Evolutionary conservation across 2,888 invertebrate genomes (phyloP), one percentile per base, ranked within the genome.

Genomic region (Tineola bisselliella): DNA sequence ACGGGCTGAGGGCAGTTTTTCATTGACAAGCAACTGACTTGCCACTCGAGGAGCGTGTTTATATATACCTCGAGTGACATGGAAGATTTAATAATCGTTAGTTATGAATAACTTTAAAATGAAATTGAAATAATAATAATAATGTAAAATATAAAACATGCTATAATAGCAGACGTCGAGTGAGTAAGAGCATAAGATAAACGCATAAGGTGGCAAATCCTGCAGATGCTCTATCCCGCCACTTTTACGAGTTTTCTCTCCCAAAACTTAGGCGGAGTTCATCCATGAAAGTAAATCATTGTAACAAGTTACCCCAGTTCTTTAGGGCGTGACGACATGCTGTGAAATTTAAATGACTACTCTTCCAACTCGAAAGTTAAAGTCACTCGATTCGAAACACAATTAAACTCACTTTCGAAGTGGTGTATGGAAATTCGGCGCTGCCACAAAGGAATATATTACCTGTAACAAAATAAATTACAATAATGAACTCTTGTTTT

Each of bases 231-330:
- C 58, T 33, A 58, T 58, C 58, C 33, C 48, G 48, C 30, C 56
- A 58, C 33, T 58, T 58, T 58, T 58, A 58, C 58, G 58, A 58
- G 33, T 58, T 58, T 54, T 54, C 19, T 18, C 58, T 31, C 58
- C 31, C 4, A 15, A 58, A 54, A 58, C 33, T 58, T 58, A 25
- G 58, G 33, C 58, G 58, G 58, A 58, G 58, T 58, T 58, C 58
- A 58, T 58, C 58, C 58, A 58, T 58, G 58, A 58, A 58, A 58
- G 58, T 58, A 58, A 58, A 58, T 58, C 58, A 58, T 58, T 33
- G 58, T 58, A 58, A 58, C 58, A 58, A 58, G 58, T 58, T 58
- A 19, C 33, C 19, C 25, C 33, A 33, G 58, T 58, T 58, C 58
- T 58, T 58, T 58, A 58, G 33, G 58, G 58, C 58, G 58, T 58